phyloP scores from a whole-genome alignment of 1,140 invertebrate species.

The Achroia grisella region DNA sequence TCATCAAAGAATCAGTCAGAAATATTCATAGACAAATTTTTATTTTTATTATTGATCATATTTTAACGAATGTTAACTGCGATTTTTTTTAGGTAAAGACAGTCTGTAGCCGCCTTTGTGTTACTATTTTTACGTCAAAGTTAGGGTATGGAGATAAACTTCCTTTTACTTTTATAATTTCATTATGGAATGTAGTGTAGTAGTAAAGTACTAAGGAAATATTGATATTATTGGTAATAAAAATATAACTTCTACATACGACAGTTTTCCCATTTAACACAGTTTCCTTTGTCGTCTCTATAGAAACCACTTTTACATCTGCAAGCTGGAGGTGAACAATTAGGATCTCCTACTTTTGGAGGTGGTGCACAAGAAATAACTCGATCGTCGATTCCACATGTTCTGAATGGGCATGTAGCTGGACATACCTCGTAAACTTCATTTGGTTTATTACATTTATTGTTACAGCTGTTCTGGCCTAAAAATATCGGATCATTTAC shows the following conservation, averaged over 20 bases:
- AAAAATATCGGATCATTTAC: too few species aligned
- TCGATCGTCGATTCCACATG: constrained; percentile 13
- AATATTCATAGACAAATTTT: too few species aligned
- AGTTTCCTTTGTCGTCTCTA: background rate
- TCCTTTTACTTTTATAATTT: too few species aligned
- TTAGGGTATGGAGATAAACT: too few species aligned
- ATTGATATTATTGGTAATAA: background rate
- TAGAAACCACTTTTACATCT: constrained; percentile 11
- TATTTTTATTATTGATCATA: too few species aligned
- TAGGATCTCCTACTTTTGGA: constrained; percentile 12
- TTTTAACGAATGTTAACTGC: too few species aligned
- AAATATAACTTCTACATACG: background rate
- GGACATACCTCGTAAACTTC: constrained; percentile 12
- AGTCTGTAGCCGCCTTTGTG: too few species aligned
- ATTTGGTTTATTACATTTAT: constrained; percentile 6
- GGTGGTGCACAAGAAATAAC: constrained; percentile 7
- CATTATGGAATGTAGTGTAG: too few species aligned
- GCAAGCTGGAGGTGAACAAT: constrained; percentile 9
- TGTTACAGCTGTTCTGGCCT: background rate
- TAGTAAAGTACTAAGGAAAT: too few species aligned
- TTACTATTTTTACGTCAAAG: too few species aligned
- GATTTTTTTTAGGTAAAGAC: too few species aligned
- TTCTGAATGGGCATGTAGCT: background rate
- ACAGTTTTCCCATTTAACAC: background rate
- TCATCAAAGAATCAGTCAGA: too few species aligned